Evolutionary conservation across 2,888 invertebrate species (phyloP).

Genomic region (Polyploca ridens): DNA sequence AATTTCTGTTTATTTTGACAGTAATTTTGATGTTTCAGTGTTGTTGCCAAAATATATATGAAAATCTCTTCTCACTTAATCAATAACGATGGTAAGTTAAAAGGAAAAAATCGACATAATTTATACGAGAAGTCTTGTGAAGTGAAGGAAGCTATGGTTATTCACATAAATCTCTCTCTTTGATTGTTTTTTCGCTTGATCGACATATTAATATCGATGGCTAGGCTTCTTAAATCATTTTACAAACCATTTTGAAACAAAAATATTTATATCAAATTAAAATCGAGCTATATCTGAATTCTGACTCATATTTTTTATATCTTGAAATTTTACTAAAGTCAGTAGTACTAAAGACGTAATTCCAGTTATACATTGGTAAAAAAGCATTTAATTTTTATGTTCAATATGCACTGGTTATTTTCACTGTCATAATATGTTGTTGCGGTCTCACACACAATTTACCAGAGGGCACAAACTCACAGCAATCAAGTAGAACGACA

Average conservation of each 20-base stretch:
- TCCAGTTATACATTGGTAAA: not conserved
- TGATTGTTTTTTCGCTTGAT: slow-evolving; percentile 10
- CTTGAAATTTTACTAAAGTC: too few relatives aligned
- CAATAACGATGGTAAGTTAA: slow-evolving; percentile 8
- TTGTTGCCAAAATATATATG: slow-evolving; percentile 11
- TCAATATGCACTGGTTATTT: slow-evolving; percentile 46
- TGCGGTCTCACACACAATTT: slow-evolving; percentile 74
- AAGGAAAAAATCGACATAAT: slow-evolving; percentile 12
- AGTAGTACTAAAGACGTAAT: not conserved
- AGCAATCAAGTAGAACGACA: slow-evolving; percentile 54
- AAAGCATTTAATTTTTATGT: slow-evolving; percentile 40
- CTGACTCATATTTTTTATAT: not conserved
- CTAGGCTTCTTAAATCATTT: not conserved
- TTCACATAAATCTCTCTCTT: slow-evolving; percentile 1
- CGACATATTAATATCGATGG: slow-evolving; percentile 8
- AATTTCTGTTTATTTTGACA: slow-evolving; percentile 31
- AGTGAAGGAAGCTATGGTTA: slow-evolving; percentile 9
- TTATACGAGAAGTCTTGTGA: slow-evolving; percentile 8
- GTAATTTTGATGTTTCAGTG: slow-evolving; percentile 25
- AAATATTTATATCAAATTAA: slow-evolving; percentile 18
- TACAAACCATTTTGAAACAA: not conserved
- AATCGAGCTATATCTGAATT: slow-evolving; percentile 15
- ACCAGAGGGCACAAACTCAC: slow-evolving; percentile 68
- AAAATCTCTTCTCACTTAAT: slow-evolving; percentile 11
- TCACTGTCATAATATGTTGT: slow-evolving; percentile 48